These are phyloP conservation scores for Pao palembangensis DNA, from an alignment of 2,113 vertebrate species.

Conservation along the genomic window DNA sequence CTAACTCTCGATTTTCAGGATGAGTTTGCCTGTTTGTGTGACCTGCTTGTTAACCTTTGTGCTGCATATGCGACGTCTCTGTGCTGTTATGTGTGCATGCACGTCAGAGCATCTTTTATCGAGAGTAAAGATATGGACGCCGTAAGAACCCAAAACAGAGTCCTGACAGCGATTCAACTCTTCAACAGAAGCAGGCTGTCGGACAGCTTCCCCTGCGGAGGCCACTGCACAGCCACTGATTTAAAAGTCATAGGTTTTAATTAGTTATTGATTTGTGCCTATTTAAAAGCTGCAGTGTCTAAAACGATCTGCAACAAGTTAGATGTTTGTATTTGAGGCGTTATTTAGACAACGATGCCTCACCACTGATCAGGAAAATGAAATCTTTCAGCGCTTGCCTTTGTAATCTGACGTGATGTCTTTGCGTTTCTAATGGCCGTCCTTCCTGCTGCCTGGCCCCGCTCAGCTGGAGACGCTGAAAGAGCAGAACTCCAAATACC, in stretches of 20 bases:
- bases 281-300: constrained; percentile 21
- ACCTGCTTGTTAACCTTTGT: background rate
- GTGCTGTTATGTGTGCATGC: background rate
- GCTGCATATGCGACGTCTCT: background rate
- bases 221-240: constrained; percentile 12
- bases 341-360: background rate
- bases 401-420: background rate
- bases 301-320: background rate
- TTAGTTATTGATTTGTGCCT: constrained; percentile 37
- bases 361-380: no score
- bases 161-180: background rate
- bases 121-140: background rate
- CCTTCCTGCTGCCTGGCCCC: constrained; percentile 6
- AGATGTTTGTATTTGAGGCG: background rate
- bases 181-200: constrained; percentile 5
- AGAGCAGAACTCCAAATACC: constrained; percentile 83
- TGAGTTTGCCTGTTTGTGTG: no score
- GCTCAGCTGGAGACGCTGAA: constrained; percentile 84
- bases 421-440: constrained; percentile 14
- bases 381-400: no score
- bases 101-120: background rate
- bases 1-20: background rate
- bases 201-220: background rate
- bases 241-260: constrained; percentile 12
- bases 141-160: background rate